Conservation (phyloP, 2,888 invertebrate genomes). For the Eupithecia abbreviata region DNA sequence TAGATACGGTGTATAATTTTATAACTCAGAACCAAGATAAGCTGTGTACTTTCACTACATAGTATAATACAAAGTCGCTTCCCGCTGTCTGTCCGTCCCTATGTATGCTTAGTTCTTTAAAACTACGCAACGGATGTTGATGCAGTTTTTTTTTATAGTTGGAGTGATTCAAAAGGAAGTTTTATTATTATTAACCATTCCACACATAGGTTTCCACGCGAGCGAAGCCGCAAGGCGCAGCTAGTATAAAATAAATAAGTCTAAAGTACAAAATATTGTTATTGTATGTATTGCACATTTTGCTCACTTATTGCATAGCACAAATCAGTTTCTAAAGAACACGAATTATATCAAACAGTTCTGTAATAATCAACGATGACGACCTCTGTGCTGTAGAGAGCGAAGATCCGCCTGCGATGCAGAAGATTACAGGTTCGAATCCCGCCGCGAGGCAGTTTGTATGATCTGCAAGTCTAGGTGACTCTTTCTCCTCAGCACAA, state of each 20-base stretch:
- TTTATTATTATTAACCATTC: too few relatives aligned
- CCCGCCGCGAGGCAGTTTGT: not conserved
- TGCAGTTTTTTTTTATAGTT: too few relatives aligned
- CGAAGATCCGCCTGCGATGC: not conserved
- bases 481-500: too few relatives aligned
- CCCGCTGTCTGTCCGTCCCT: too few relatives aligned
- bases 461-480: not conserved
- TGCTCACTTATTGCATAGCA: not conserved
- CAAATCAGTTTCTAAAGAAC: not conserved
- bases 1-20: not conserved
- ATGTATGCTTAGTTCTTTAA: too few relatives aligned
- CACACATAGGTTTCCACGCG: too few relatives aligned
- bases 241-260: slow-evolving; percentile 11
- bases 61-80: too few relatives aligned
- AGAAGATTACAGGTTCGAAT: not conserved
- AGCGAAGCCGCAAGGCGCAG: too few relatives aligned
- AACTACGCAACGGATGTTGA: too few relatives aligned
- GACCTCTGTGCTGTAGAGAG: not conserved
- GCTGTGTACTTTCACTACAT: not conserved
- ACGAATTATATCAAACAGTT: not conserved
- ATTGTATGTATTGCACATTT: not conserved
- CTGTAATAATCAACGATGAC: not conserved
- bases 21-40: slow-evolving; percentile 32
- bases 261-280: slow-evolving; percentile 24
- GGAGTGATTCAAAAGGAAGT: too few relatives aligned